A percentile compares a stretch with the other conserved stretches of the same genome.
Conservation (phyloP, 2,113 vertebrate genomes). For the Gallinago paraguaiae region DNA sequence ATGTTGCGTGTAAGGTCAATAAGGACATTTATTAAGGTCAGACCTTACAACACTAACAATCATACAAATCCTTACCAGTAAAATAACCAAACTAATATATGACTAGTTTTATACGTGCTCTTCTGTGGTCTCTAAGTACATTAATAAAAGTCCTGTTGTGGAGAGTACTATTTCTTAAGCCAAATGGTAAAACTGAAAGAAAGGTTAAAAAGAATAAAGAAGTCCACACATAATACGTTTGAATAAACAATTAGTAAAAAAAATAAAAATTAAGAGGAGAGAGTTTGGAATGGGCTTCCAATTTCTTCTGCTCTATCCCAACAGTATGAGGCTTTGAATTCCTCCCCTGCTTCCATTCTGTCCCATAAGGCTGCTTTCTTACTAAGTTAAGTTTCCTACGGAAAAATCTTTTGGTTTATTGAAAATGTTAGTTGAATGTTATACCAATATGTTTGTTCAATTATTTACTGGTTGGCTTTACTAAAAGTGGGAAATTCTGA, state of each 20-base stretch:
- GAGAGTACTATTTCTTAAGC: not conserved
- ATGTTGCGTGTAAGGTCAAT: not conserved
- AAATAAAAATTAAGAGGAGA: rapidly evolving
- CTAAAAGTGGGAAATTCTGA: not conserved
- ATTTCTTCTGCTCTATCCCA: not conserved
- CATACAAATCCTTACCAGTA: not conserved
- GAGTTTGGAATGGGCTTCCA: not conserved
- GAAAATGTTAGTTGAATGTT: not conserved
- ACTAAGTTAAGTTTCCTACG: not conserved
- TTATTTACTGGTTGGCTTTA: not conserved
- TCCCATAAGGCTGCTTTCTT: rapidly evolving
- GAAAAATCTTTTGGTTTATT: not conserved
- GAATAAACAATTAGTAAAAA: not conserved
- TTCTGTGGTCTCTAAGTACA: not conserved
- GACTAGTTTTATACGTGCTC: not conserved
- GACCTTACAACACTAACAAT: not conserved
- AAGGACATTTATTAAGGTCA: not conserved
- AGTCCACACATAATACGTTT: not conserved
- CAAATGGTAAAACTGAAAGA: not conserved
- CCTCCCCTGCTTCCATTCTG: not conserved
- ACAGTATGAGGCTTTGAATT: not conserved
- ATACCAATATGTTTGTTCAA: not conserved
- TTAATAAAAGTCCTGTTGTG: not conserved
- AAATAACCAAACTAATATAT: not conserved
- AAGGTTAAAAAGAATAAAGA: not conserved